A percentile compares a stretch with the other conserved stretches of the same genome.
phyloP scores from a whole-genome alignment of 2,888 invertebrate species.

The Volucella zonaria region DNA sequence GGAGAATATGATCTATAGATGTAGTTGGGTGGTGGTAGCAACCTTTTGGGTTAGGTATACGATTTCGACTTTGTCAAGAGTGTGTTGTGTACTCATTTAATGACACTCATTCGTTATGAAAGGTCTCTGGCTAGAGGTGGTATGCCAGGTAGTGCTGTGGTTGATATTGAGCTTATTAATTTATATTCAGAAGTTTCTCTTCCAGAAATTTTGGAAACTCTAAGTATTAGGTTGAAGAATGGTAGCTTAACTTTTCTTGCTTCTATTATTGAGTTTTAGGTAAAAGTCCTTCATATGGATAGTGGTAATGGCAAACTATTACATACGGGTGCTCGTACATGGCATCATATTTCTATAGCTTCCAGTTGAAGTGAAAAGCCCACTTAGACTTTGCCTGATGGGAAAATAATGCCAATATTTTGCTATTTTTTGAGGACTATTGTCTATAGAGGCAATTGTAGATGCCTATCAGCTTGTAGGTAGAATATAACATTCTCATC shows the following conservation, averaged over 20 bases:
- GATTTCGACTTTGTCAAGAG: slow-evolving; percentile 39
- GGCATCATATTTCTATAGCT: no score
- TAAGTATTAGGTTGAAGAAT: slow-evolving; percentile 20
- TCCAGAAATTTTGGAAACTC: slow-evolving; percentile 14
- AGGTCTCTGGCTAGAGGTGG: slow-evolving; percentile 45
- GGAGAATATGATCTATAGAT: slow-evolving; percentile 39
- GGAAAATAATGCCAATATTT: no score
- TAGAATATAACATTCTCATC: no score
- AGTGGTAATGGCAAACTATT: no score
- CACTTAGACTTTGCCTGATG: no score
- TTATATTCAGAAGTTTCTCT: slow-evolving; percentile 31
- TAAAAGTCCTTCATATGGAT: no score
- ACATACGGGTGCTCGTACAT: no score
- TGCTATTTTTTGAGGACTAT: no score
- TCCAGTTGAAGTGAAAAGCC: no score
- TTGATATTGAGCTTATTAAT: slow-evolving; percentile 48
- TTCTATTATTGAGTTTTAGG: background rate
- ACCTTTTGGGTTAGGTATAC: slow-evolving; percentile 53
- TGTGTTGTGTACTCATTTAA: slow-evolving; percentile 60
- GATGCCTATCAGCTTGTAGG: no score
- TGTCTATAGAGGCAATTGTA: no score
- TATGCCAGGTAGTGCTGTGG: slow-evolving; percentile 1
- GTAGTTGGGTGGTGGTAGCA: slow-evolving; percentile 15
- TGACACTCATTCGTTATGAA: slow-evolving; percentile 62
- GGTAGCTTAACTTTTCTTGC: slow-evolving; percentile 41